These are phyloP conservation scores for Exephanes ischioxanthus DNA, from an alignment of 2,888 invertebrate species.

Conservation along the genomic window DNA sequence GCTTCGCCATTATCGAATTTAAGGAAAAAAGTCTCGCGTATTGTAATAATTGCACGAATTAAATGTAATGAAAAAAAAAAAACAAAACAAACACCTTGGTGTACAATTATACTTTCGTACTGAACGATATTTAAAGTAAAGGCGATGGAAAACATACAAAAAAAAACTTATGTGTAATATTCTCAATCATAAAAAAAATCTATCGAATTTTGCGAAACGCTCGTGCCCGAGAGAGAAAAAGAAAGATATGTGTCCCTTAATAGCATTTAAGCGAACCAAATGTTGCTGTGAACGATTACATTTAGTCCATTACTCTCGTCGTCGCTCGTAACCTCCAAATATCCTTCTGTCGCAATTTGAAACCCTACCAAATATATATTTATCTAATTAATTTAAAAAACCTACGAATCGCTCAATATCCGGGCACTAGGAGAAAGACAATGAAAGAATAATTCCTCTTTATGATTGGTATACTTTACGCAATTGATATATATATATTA, in stretches of 20 bases:
- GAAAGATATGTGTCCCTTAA: constrained; percentile 53
- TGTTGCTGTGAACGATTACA: constrained; percentile 64
- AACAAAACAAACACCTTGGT: constrained; percentile 53
- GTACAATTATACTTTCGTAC: constrained; percentile 82
- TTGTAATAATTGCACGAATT: constrained; percentile 40
- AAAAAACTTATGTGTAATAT: constrained; percentile 76
- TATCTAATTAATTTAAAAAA: constrained; percentile 32
- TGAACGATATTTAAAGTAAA: constrained; percentile 67
- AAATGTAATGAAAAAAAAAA: constrained; percentile 40
- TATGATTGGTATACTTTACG: constrained; percentile 53
- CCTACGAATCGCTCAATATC: constrained; percentile 45
- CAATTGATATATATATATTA: constrained; percentile 46
- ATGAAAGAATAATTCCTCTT: constrained; percentile 31
- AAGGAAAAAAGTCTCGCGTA: neutral
- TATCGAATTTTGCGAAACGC: constrained; percentile 75
- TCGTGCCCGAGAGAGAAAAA: constrained; percentile 46
- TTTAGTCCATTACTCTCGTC: constrained; percentile 59
- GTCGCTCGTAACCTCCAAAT: constrained; percentile 30
- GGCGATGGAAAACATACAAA: constrained; percentile 12
- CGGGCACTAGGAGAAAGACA: constrained; percentile 12
- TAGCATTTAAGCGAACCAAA: constrained; percentile 75
- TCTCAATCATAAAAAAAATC: constrained; percentile 73
- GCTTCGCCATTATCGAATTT: neutral
- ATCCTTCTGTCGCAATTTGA: constrained; percentile 32
- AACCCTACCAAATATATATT: constrained; percentile 25